Percentiles rank a stretch among this genome's conserved stretches.
These are phyloP conservation scores for Takifugu ocellatus DNA, from an alignment of 2,797 vertebrate genomes.

Conservation along the genomic window DNA sequence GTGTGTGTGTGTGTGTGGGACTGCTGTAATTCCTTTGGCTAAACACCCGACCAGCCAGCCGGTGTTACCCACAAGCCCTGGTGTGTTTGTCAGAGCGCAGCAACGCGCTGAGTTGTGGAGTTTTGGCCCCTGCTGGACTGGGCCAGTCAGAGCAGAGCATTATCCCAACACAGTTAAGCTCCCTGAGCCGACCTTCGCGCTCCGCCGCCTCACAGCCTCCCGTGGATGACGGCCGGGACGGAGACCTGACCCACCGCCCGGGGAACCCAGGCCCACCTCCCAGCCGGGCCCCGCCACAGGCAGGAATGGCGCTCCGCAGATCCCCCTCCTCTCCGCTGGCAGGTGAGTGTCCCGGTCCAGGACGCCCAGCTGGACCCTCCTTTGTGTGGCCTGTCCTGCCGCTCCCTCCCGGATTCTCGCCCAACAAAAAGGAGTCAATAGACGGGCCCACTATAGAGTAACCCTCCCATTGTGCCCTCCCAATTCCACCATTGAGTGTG, in stretches of 20 bases:
- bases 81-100: constrained; percentile 35
- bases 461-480: constrained; percentile 48
- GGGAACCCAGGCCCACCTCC: neutral
- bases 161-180: constrained; percentile 52
- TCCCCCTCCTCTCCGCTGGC: constrained; percentile 54
- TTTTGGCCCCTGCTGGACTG: constrained; percentile 20
- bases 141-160: constrained; percentile 43
- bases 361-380: constrained; percentile 24
- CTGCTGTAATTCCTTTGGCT: constrained; percentile 37
- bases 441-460: constrained; percentile 60
- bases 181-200: constrained; percentile 51
- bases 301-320: constrained; percentile 55
- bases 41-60: constrained; percentile 42
- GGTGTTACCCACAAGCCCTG: constrained; percentile 24
- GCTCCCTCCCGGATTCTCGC: constrained; percentile 38
- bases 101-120: constrained; percentile 45
- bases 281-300: constrained; percentile 15
- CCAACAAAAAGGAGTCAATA: constrained; percentile 50
- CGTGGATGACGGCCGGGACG: constrained; percentile 11
- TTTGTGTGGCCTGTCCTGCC: constrained; percentile 50
- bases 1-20: neutral
- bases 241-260: no score
- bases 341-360: constrained; percentile 55
- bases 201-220: constrained; percentile 31
- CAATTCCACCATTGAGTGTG: constrained; percentile 21